Evolutionary conservation across 1,140 invertebrate species (phyloP).

Genomic region (Stegodyphus dumicola): DNA sequence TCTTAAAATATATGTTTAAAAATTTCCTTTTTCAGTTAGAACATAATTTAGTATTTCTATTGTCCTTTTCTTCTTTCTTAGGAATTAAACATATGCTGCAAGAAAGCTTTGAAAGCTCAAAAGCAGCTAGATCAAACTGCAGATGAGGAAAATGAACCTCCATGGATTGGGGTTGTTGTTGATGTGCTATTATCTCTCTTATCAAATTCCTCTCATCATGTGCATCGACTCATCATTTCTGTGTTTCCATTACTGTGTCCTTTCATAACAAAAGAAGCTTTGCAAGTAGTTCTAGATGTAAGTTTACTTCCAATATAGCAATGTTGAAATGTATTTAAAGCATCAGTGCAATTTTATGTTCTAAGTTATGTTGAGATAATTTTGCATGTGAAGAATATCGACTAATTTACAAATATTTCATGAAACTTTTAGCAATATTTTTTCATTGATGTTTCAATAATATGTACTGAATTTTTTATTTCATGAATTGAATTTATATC

Average conservation of each 20-base stretch:
- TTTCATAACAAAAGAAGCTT: conserved; percentile 75
- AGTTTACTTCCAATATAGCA: conserved; percentile 28
- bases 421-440: too few species aligned
- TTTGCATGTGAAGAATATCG: too few species aligned
- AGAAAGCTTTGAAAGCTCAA: conserved; percentile 71
- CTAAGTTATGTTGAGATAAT: too few species aligned
- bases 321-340: too few species aligned
- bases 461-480: too few species aligned
- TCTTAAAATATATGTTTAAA: neutral
- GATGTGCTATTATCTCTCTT: conserved; percentile 81
- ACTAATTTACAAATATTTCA: too few species aligned
- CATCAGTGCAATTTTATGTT: too few species aligned
- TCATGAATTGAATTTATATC: too few species aligned
- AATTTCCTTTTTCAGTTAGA: neutral
- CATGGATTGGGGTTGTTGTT: conserved; percentile 83
- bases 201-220: conserved; percentile 77
- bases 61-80: conserved; percentile 41
- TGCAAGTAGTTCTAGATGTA: conserved; percentile 80
- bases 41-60: neutral
- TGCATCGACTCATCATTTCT: conserved; percentile 76
- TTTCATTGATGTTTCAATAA: too few species aligned
- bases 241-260: conserved; percentile 80
- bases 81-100: conserved; percentile 77
- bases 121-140: conserved; percentile 61
- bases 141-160: conserved; percentile 72